phyloP scores from a whole-genome alignment of 1,140 invertebrate species.

The Zaprionus africanus region DNA sequence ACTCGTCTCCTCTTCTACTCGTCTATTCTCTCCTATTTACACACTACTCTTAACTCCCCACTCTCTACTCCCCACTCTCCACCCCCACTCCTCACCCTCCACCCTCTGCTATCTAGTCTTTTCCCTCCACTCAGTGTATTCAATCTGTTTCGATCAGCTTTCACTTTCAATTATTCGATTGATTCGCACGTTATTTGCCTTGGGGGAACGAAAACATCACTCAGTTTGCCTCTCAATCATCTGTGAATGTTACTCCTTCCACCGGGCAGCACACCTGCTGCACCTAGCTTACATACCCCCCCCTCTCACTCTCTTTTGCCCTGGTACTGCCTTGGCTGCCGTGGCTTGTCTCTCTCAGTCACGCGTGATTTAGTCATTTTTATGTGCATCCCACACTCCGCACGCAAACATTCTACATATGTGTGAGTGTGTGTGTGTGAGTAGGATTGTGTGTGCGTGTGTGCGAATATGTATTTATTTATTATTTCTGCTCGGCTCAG shows the following conservation, averaged over 20 bases:
- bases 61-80: too few relatives aligned
- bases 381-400: conserved; percentile 16
- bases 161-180: conserved; percentile 22
- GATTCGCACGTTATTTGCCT: conserved; percentile 12
- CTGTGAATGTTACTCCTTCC: not conserved
- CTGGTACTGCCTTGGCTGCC: not conserved
- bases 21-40: too few relatives aligned
- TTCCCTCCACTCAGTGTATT: not conserved
- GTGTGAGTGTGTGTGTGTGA: not conserved
- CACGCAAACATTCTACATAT: conserved; percentile 1
- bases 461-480: conserved; percentile 13
- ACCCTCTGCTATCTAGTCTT: too few relatives aligned
- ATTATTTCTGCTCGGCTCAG: conserved; percentile 15
- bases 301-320: not conserved
- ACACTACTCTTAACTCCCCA: too few relatives aligned
- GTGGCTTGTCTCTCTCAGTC: conserved; percentile 14
- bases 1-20: too few relatives aligned
- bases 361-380: conserved; percentile 37
- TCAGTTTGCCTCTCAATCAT: conserved; percentile 34
- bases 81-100: too few relatives aligned
- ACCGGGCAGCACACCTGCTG: not conserved
- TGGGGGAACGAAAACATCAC: conserved; percentile 3
- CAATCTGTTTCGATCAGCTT: conserved; percentile 15
- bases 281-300: not conserved
- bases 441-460: not conserved